These are phyloP conservation scores for Drosophila micromelanica DNA, from an alignment of 1,140 invertebrate species.

Conservation along the genomic window DNA sequence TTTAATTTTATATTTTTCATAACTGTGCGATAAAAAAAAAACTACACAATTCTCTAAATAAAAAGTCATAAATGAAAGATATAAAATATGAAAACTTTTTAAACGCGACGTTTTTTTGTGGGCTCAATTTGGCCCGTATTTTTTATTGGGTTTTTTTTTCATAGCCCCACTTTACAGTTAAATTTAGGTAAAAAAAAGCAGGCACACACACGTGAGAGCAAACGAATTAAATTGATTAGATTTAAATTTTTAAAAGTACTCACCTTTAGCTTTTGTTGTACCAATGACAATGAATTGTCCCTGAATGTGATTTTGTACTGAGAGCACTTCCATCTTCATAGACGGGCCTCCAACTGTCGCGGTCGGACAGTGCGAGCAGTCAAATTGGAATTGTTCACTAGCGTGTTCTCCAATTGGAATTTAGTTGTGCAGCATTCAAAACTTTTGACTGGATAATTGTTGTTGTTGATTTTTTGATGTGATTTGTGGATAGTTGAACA, in stretches of 20 bases:
- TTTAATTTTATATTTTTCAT: too few relatives aligned
- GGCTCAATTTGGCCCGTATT: too few relatives aligned
- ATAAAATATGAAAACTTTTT: too few relatives aligned
- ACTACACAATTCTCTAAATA: too few relatives aligned
- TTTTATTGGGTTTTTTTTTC: background rate
- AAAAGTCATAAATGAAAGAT: too few relatives aligned
- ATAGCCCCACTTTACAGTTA: background rate
- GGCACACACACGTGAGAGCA: background rate
- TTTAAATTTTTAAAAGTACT: conserved; percentile 40
- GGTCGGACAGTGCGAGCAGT: conserved; percentile 3
- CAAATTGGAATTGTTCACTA: conserved; percentile 26
- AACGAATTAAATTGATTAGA: background rate
- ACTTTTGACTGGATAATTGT: conserved; percentile 24
- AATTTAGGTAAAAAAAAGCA: background rate
- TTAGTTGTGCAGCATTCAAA: conserved; percentile 31
- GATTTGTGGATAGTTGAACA: conserved; percentile 39
- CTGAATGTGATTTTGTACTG: conserved; percentile 85
- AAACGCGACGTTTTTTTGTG: too few relatives aligned
- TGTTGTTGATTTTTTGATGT: conserved; percentile 46
- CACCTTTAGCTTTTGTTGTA: conserved; percentile 83
- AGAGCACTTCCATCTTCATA: conserved; percentile 85
- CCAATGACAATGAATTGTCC: conserved; percentile 84
- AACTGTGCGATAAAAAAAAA: too few relatives aligned
- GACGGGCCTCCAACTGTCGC: too few relatives aligned
- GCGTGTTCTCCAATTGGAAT: conserved; percentile 30